Conservation (phyloP, 1,140 invertebrate species). For the Portunus trituberculatus region DNA sequence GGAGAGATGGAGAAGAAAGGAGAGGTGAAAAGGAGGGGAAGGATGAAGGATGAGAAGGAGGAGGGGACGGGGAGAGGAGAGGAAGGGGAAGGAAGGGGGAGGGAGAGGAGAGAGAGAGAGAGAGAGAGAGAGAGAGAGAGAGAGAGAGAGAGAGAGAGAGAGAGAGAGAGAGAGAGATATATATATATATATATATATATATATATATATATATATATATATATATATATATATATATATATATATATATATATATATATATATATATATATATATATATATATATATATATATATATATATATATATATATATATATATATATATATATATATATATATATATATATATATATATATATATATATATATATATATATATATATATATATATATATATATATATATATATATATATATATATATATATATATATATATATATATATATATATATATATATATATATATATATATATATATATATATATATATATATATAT, state of each 20-base stretch:
- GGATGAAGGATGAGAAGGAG: neutral
- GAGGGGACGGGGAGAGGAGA: no score
- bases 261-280: no score
- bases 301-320: constrained; percentile 45
- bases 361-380: constrained; percentile 57
- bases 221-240: no score
- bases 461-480: neutral
- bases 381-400: constrained; percentile 50
- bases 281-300: no score
- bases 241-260: no score
- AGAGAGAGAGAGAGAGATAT: no score
- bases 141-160: no score
- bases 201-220: no score
- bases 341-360: constrained; percentile 52
- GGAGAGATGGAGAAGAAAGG: neutral
- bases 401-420: constrained; percentile 55
- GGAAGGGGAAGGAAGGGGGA: no score
- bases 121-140: no score
- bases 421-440: constrained; percentile 61
- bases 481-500: constrained; percentile 46
- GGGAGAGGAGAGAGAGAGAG: no score
- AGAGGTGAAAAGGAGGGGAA: neutral
- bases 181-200: no score
- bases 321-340: constrained; percentile 44
- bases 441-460: constrained; percentile 51